Evolutionary conservation across 2,888 invertebrate genomes (phyloP).

Genomic region (Latrodectus elegans): DNA sequence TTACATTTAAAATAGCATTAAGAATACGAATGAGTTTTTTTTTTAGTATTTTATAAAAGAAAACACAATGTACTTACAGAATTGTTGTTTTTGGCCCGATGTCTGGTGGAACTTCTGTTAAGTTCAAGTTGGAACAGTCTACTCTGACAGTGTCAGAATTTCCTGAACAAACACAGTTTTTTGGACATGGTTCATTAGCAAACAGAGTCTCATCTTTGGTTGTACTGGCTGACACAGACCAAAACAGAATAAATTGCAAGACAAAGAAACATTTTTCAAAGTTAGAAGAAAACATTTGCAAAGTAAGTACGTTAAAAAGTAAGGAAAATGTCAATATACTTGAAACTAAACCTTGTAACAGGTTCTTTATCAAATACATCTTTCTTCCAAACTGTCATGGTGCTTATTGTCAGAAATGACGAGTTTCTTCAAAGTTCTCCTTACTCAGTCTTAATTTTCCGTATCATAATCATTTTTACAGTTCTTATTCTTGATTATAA

Average conservation of each 20-base stretch:
- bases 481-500: too few species aligned
- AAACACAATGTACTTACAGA: slow-evolving; percentile 28
- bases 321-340: not conserved
- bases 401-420: too few species aligned
- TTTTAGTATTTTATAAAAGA: not conserved
- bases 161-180: slow-evolving; percentile 51
- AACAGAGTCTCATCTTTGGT: slow-evolving; percentile 10
- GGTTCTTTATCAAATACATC: not conserved
- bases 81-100: slow-evolving; percentile 41
- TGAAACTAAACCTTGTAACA: not conserved
- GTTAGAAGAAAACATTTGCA: slow-evolving; percentile 29
- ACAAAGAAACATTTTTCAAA: slow-evolving; percentile 45
- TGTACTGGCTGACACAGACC: slow-evolving; percentile 3
- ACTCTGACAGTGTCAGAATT: slow-evolving; percentile 45
- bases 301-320: slow-evolving; percentile 3
- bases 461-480: too few species aligned
- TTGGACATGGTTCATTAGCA: slow-evolving; percentile 36
- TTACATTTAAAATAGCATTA: too few species aligned
- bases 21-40: too few species aligned
- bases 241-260: slow-evolving; percentile 33
- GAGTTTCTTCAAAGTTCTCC: too few species aligned
- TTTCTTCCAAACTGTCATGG: not conserved
- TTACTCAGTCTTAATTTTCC: too few species aligned
- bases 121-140: slow-evolving; percentile 61
- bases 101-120: slow-evolving; percentile 45